Base-by-base conservation (phyloP, 37 sponge, comb jelly and placozoan genomes). In the Halichondria panicea region DNA sequence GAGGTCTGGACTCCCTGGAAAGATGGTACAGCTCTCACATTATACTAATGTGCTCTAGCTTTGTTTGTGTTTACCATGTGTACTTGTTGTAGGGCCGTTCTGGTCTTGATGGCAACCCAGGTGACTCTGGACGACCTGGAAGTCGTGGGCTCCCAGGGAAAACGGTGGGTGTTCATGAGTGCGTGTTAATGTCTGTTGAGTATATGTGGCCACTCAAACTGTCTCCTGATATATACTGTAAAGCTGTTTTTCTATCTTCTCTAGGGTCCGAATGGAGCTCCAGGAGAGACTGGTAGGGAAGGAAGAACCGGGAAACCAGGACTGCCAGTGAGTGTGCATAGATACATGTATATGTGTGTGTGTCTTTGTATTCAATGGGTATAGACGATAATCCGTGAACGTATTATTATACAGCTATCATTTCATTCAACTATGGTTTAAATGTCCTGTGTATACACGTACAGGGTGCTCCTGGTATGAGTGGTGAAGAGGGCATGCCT, bases 251-350 rank as follows among this genome's bases (percentile, higher is more conserved):
- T 58, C 27, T n/a, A 58, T 58, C 12, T 58, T 12, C 24, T 58
- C n/a, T 21, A 58, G 57, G 74, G 74, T 4, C 4, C 18, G 21
- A 37, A 57, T 33, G 74, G 74, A 12, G 6, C 50, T 32, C 39
- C 45, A 37, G 74, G 74, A 13, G 21, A 30, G 4, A n/a, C 18
- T 55, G 74, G 74, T 4, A 34, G 9, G 19, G 59, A 57, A 30
- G 74, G 74, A 37, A 72, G 74, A 72, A 45, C 43, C 30, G 74
- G 74, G 35, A 54, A 55, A 38, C 74, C 74, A 39, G 74, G 74
- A 72, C 56, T 37, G n/a, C 30, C 7, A 40, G 74, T 54, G 55
- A 39, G 59, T 25, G 33, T 35, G 52, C 27, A 9, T n/a, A 34
- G 4, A 34, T 58, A 25, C 25, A 21, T 24, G 12, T 58, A n/a